These are phyloP conservation scores for Rafetus swinhoei DNA, from an alignment of 2,113 vertebrate genomes.

Conservation along the genomic window DNA sequence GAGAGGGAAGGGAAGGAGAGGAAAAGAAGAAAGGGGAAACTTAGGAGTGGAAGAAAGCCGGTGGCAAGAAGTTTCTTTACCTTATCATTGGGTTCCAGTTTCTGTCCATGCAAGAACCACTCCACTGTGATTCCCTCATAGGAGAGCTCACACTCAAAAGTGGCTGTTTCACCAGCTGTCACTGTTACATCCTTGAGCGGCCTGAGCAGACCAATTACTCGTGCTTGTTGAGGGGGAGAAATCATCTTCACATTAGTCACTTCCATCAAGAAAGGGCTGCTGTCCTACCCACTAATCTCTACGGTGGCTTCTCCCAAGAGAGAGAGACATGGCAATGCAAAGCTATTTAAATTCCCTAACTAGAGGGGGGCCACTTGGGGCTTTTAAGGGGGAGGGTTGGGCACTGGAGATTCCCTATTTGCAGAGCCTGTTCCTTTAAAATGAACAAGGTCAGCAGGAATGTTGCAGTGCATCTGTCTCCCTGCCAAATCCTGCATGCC, in stretches of 20 bases:
- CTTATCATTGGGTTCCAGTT: conserved; percentile 93
- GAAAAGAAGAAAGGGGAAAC: not conserved
- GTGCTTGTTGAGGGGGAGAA: conserved; percentile 90
- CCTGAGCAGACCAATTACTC: conserved; percentile 87
- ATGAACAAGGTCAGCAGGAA: conserved; percentile 84
- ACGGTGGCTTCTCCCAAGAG: conserved; percentile 80
- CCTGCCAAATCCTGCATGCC: conserved; percentile 82
- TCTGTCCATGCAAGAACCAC: conserved; percentile 93
- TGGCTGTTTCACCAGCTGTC: conserved; percentile 95
- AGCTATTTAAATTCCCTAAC: conserved; percentile 70
- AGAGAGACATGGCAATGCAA: conserved; percentile 71
- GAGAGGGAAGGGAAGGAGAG: not conserved
- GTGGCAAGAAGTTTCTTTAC: conserved; percentile 77
- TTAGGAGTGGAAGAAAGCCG: conserved; percentile 22
- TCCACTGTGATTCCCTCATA: conserved; percentile 94
- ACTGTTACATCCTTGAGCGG: conserved; percentile 94
- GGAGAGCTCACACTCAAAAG: conserved; percentile 96
- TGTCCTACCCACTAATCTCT: conserved; percentile 77
- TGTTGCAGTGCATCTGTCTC: conserved; percentile 78
- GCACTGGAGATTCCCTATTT: conserved; percentile 78
- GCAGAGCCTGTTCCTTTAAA: conserved; percentile 80
- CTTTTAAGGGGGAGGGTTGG: conserved; percentile 67
- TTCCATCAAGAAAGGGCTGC: conserved; percentile 64
- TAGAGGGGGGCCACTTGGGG: conserved; percentile 58
- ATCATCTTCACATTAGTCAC: conserved; percentile 83